These are phyloP conservation scores for Sarcophaga caerulescens DNA, from an alignment of 2,888 invertebrate species.

Conservation along the genomic window DNA sequence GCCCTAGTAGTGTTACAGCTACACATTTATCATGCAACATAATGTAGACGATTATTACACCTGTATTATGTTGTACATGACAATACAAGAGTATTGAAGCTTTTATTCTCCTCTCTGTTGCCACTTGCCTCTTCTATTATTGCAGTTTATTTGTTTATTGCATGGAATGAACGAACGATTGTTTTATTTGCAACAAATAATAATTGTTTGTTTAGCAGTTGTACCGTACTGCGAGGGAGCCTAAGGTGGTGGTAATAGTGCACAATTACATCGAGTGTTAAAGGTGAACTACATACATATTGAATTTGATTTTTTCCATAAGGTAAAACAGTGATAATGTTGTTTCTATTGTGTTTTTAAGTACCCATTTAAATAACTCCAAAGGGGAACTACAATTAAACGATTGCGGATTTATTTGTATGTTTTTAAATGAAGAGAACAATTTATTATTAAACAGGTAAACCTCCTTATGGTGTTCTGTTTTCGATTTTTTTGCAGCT, in stretches of 20 bases:
- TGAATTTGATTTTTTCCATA: not conserved
- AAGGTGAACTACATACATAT: not conserved
- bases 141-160: constrained; percentile 31
- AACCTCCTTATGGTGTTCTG: too few relatives aligned
- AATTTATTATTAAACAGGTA: too few relatives aligned
- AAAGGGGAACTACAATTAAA: too few relatives aligned
- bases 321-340: too few relatives aligned
- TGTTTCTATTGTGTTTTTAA: too few relatives aligned
- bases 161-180: not conserved
- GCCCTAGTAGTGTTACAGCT: not conserved
- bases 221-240: too few relatives aligned
- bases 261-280: not conserved
- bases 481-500: too few relatives aligned
- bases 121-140: constrained; percentile 26
- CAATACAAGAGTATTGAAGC: constrained; percentile 52
- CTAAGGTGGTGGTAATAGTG: too few relatives aligned
- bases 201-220: not conserved
- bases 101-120: not conserved
- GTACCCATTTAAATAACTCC: too few relatives aligned
- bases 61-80: constrained; percentile 62
- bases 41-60: constrained; percentile 49
- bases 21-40: not conserved
- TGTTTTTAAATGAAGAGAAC: too few relatives aligned
- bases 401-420: too few relatives aligned
- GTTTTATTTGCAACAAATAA: not conserved